Evolutionary conservation across 1,140 invertebrate genomes (phyloP).

Genomic region (Heliconius hermathena): DNA sequence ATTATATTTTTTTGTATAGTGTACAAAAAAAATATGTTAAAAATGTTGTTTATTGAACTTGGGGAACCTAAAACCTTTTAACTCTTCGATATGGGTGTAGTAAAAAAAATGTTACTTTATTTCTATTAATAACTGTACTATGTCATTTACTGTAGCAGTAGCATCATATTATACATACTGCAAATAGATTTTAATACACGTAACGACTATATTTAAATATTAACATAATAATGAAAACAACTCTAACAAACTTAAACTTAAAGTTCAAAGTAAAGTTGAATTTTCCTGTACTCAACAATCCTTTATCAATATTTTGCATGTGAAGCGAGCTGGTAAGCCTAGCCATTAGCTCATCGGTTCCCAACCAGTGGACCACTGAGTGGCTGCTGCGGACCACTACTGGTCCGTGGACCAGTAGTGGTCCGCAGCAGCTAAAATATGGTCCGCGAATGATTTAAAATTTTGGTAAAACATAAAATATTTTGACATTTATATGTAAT

Average conservation of each 20-base stretch:
- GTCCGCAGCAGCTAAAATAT: too few relatives aligned
- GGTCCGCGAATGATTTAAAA: too few relatives aligned
- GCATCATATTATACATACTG: not conserved
- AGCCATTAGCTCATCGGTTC: constrained; percentile 29
- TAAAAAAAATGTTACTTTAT: not conserved
- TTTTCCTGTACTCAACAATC: constrained; percentile 3
- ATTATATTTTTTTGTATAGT: not conserved
- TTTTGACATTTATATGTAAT: too few relatives aligned
- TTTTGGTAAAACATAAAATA: too few relatives aligned
- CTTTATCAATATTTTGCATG: constrained; percentile 52
- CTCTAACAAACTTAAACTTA: not conserved
- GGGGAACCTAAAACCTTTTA: not conserved
- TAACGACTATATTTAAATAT: constrained; percentile 16
- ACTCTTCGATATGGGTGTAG: too few relatives aligned
- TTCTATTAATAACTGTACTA: not conserved
- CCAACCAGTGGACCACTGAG: too few relatives aligned
- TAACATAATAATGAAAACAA: not conserved
- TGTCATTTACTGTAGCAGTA: not conserved
- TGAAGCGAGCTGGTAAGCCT: constrained; percentile 36
- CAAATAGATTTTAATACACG: constrained; percentile 31
- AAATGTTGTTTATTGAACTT: too few relatives aligned
- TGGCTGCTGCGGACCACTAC: too few relatives aligned
- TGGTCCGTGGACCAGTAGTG: too few relatives aligned
- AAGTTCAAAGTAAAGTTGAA: constrained; percentile 17
- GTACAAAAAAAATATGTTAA: too few relatives aligned